A percentile compares a stretch with the other conserved stretches of the same genome.
Conservation (phyloP, 2,113 vertebrate species). For the Grus americana region DNA sequence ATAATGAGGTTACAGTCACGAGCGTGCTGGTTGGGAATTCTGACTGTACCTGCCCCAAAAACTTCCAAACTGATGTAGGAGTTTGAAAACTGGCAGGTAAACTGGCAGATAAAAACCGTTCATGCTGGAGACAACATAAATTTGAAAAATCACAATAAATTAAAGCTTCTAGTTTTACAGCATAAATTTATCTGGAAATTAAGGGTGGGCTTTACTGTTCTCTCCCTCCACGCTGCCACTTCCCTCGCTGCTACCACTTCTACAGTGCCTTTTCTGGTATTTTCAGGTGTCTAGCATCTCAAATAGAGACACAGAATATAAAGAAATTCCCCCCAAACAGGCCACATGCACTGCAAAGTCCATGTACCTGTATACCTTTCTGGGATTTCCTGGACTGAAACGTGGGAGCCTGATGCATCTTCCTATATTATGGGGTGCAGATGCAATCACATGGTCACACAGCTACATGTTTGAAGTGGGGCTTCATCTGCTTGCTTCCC, state of each 20-base stretch:
- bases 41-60: background rate
- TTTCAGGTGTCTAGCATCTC: background rate
- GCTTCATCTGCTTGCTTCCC: background rate
- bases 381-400: background rate
- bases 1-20: background rate
- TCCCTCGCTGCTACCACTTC: background rate
- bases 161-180: background rate
- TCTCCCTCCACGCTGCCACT: background rate
- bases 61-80: background rate
- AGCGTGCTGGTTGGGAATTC: background rate
- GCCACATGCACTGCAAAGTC: rapidly evolving
- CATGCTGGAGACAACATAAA: background rate
- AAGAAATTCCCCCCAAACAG: background rate
- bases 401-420: background rate
- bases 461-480: background rate
- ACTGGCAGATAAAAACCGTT: background rate
- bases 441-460: background rate
- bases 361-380: background rate
- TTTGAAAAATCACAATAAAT: background rate
- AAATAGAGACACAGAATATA: background rate
- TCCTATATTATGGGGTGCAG: background rate
- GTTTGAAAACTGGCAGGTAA: background rate
- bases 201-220: background rate
- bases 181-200: background rate
- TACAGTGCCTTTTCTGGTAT: background rate